A percentile compares a stretch with the other conserved stretches of the same genome.
Conservation (phyloP, 2,113 vertebrate species). For the Anthoscopus minutus region DNA sequence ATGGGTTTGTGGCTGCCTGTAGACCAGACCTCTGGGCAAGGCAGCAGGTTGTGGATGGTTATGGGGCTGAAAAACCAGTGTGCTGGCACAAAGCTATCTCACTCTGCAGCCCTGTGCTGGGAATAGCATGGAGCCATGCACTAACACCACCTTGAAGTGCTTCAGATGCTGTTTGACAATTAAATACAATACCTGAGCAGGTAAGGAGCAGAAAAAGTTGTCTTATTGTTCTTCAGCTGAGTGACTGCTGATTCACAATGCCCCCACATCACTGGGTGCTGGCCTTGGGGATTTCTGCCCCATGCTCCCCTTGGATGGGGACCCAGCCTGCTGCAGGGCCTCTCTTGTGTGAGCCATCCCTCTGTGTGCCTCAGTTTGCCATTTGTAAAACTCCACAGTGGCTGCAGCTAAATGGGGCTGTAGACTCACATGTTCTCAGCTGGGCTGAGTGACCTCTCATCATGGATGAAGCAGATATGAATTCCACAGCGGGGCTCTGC, state of each 20-base stretch:
- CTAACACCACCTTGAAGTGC: background rate
- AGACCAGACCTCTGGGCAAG: background rate
- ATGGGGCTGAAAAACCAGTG: background rate
- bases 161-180: background rate
- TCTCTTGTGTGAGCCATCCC: background rate
- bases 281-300: background rate
- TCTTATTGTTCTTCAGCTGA: background rate
- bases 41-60: background rate
- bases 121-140: accelerated
- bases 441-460: background rate
- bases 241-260: background rate
- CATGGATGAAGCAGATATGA: accelerated
- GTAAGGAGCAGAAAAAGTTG: background rate
- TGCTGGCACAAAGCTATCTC: background rate
- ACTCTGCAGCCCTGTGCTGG: background rate
- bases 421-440: background rate
- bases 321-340: background rate
- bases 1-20: background rate
- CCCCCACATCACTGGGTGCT: background rate
- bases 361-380: background rate
- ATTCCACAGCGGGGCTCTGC: background rate
- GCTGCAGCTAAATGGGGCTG: background rate
- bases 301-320: background rate
- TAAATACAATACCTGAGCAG: background rate
- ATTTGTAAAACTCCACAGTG: background rate